These are phyloP conservation scores for Drosophila robusta DNA, from an alignment of 2,888 invertebrate species.

Conservation along the genomic window DNA sequence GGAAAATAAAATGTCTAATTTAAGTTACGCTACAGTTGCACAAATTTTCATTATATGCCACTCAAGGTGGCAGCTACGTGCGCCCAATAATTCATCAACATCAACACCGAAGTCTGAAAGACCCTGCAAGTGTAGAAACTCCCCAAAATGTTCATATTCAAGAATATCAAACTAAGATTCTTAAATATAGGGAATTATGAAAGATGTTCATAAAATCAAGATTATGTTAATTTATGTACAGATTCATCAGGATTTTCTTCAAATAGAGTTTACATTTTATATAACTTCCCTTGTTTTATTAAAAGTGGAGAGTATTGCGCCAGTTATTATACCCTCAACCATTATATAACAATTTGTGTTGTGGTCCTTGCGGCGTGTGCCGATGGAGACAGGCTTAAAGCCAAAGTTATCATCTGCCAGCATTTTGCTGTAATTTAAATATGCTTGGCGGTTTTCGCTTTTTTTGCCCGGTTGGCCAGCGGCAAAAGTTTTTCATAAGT, in stretches of 20 bases:
- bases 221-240: not conserved
- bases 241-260: not conserved
- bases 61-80: slow-evolving; percentile 38
- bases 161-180: not conserved
- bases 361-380: slow-evolving; percentile 5
- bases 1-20: slow-evolving; percentile 71
- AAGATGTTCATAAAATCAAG: not conserved
- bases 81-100: slow-evolving; percentile 21
- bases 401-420: slow-evolving; percentile 60
- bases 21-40: slow-evolving; percentile 68
- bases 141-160: not conserved
- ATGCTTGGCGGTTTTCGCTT: slow-evolving; percentile 53
- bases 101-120: slow-evolving; percentile 4
- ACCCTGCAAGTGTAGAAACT: not conserved
- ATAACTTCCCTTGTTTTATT: not conserved
- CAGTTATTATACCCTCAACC: slow-evolving; percentile 3
- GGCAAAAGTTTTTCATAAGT: slow-evolving; percentile 76
- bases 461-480: slow-evolving; percentile 35
- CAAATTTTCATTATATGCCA: slow-evolving; percentile 64
- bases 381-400: slow-evolving; percentile 55
- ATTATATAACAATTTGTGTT: slow-evolving; percentile 23
- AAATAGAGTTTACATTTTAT: not conserved
- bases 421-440: slow-evolving; percentile 73
- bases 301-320: not conserved
- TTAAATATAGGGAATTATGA: not conserved